Evolutionary conservation across 1,140 invertebrate species (phyloP).

Genomic region (Babylonia areolata): DNA sequence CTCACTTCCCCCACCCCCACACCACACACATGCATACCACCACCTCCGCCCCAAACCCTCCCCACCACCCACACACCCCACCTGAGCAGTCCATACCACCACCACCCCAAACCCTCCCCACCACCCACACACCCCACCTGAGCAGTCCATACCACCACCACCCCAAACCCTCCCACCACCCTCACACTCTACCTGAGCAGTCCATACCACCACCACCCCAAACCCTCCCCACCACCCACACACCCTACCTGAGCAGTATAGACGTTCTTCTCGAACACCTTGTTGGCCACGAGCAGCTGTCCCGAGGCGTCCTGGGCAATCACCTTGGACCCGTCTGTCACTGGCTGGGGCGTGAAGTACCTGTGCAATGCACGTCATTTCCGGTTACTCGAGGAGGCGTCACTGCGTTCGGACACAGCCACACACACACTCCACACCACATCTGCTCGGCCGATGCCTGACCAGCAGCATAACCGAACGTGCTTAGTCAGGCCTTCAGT

Average conservation of each 20-base stretch:
- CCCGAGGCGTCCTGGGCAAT: conserved; percentile 65
- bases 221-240: neutral
- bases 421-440: too few species aligned
- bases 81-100: neutral
- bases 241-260: neutral
- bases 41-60: too few species aligned
- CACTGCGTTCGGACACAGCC: too few species aligned
- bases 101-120: neutral
- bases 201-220: too few species aligned
- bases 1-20: neutral
- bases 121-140: neutral
- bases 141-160: neutral
- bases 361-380: too few species aligned
- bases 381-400: too few species aligned
- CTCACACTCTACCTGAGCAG: neutral
- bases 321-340: conserved; percentile 51
- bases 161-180: neutral
- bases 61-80: neutral
- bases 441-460: too few species aligned
- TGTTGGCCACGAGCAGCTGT: conserved; percentile 59
- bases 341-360: conserved; percentile 50
- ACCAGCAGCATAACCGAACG: too few species aligned
- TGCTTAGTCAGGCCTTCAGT: too few species aligned
- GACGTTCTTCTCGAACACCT: conserved; percentile 13
- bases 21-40: neutral